Conservation (phyloP, 2,113 vertebrate genomes). For the Sinocyclocheilus rhinocerous region DNA sequence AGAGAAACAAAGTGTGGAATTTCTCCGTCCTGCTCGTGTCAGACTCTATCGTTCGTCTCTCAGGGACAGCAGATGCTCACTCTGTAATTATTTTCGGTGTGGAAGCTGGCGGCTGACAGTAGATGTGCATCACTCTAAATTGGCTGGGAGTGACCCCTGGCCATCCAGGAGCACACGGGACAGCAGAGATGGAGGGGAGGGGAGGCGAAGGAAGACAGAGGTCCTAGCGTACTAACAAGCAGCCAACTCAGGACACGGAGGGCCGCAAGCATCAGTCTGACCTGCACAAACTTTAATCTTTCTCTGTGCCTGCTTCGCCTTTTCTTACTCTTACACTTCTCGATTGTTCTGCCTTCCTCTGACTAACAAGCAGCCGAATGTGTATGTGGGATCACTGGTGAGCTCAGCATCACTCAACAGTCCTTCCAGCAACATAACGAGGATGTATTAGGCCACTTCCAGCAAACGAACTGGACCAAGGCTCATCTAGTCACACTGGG, state of each 20-base stretch:
- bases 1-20: slow-evolving; percentile 51
- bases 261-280: slow-evolving; percentile 41
- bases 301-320: slow-evolving; percentile 14
- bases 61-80: slow-evolving; percentile 64
- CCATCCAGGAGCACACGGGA: slow-evolving; percentile 28
- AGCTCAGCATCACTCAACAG: not conserved
- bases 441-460: not conserved
- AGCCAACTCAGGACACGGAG: slow-evolving; percentile 39
- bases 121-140: slow-evolving; percentile 65
- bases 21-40: slow-evolving; percentile 61
- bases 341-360: not conserved
- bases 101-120: slow-evolving; percentile 61
- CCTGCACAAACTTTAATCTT: slow-evolving; percentile 35
- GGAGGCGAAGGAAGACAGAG: slow-evolving; percentile 38
- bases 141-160: slow-evolving; percentile 61
- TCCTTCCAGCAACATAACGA: slow-evolving; percentile 13
- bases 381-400: slow-evolving; percentile 1
- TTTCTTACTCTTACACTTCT: slow-evolving; percentile 12
- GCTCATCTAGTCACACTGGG: not conserved
- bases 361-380: slow-evolving; percentile 39
- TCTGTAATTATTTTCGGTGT: slow-evolving; percentile 64
- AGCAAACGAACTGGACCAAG: not conserved
- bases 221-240: slow-evolving; percentile 58
- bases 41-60: slow-evolving; percentile 55
- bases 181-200: slow-evolving; percentile 19